phyloP scores from a whole-genome alignment of 1,140 invertebrate species.

The Drosophila subobscura region DNA sequence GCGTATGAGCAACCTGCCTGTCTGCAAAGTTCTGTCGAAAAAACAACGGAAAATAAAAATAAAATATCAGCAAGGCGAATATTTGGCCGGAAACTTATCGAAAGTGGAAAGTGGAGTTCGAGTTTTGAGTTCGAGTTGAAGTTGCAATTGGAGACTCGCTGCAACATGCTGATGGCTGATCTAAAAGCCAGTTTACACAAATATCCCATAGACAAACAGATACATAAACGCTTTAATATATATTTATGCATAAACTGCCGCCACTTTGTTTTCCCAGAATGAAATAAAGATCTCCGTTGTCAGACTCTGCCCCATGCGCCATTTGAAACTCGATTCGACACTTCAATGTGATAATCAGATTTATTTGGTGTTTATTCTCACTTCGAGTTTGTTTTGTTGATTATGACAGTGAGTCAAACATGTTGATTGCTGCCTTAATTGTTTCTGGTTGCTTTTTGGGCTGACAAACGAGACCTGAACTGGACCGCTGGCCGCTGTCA shows the following conservation, averaged over 20 bases:
- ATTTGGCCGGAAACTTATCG: conserved; percentile 46
- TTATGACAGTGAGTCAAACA: conserved; percentile 45
- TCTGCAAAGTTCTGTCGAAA: conserved; percentile 45
- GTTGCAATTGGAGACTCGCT: conserved; percentile 3
- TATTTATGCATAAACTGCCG: not conserved
- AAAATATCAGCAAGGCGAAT: conserved; percentile 28
- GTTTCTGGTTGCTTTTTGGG: conserved; percentile 30
- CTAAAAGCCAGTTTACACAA: too few species aligned
- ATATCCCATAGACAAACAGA: conserved; percentile 40
- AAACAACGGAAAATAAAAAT: conserved; percentile 39
- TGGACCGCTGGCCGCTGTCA: not conserved
- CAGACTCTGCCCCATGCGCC: not conserved
- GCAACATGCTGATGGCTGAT: too few species aligned
- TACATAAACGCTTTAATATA: conserved; percentile 30
- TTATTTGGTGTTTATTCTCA: conserved; percentile 44
- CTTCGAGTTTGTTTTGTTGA: conserved; percentile 8
- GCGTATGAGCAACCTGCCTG: conserved; percentile 51
- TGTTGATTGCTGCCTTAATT: conserved; percentile 63
- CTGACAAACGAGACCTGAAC: too few species aligned
- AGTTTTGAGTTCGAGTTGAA: conserved; percentile 6
- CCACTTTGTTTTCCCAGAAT: too few species aligned
- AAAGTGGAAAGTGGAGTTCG: conserved; percentile 19
- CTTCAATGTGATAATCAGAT: conserved; percentile 42
- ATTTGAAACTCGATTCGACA: not conserved
- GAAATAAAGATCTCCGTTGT: too few species aligned